Percentiles rank a stretch among this genome's conserved stretches.
Conservation (phyloP, 1,140 invertebrate genomes). For the Drosophila bifasciata region DNA sequence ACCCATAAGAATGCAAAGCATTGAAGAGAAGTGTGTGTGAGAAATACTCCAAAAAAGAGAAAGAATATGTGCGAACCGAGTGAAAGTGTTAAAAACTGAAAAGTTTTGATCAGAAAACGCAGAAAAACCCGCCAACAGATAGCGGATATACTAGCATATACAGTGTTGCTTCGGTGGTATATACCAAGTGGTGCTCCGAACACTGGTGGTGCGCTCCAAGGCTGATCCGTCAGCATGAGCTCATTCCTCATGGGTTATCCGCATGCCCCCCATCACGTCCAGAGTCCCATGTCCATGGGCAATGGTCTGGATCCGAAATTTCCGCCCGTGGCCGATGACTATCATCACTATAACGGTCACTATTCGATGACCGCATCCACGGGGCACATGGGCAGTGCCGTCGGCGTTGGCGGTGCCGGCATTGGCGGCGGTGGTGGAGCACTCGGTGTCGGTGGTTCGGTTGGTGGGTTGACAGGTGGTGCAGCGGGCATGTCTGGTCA, state of each 20-base stretch:
- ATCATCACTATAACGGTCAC: conserved; percentile 83
- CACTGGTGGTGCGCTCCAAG: neutral
- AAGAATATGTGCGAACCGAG: conserved; percentile 42
- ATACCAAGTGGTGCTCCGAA: too few species aligned
- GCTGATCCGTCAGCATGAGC: conserved; percentile 66
- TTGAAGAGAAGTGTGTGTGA: conserved; percentile 12
- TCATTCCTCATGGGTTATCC: conserved; percentile 84
- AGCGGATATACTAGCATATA: neutral
- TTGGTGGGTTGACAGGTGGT: conserved; percentile 29
- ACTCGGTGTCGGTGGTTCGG: conserved; percentile 18
- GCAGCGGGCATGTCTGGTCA: conserved; percentile 69
- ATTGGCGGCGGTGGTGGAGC: conserved; percentile 19
- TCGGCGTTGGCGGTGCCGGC: conserved; percentile 37
- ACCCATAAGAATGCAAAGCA: conserved; percentile 1
- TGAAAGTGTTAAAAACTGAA: conserved; percentile 34
- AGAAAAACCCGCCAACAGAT: neutral
- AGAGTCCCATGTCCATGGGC: conserved; percentile 83
- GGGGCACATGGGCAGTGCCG: conserved; percentile 69
- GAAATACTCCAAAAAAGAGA: conserved; percentile 13
- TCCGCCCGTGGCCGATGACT: conserved; percentile 82
- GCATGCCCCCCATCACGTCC: conserved; percentile 85
- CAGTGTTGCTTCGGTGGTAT: neutral
- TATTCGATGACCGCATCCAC: conserved; percentile 82
- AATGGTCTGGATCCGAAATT: conserved; percentile 82
- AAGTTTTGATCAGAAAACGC: neutral